These are phyloP conservation scores for Leptonema lineaticorne DNA, from an alignment of 1,140 invertebrate genomes.

Conservation along the genomic window DNA sequence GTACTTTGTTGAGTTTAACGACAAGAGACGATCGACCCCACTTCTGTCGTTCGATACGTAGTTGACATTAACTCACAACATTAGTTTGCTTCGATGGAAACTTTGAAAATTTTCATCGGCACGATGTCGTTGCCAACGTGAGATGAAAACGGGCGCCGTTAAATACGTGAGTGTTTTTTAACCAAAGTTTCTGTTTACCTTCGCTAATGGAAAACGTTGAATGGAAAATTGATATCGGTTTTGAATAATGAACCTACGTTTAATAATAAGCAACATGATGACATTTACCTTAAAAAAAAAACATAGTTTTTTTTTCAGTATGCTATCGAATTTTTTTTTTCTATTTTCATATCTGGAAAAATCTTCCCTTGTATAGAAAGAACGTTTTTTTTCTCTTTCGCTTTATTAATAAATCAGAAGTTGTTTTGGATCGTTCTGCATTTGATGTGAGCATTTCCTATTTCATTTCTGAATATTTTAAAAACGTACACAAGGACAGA, in stretches of 20 bases:
- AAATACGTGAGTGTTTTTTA: constrained; percentile 29
- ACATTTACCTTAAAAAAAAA: too few relatives aligned
- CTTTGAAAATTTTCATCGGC: constrained; percentile 5
- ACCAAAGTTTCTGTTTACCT: constrained; percentile 23
- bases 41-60: background rate
- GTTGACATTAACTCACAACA: background rate
- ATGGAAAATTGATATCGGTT: constrained; percentile 21
- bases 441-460: too few relatives aligned
- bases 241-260: constrained; percentile 1
- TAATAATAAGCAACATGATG: background rate
- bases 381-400: too few relatives aligned
- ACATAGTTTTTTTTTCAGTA: too few relatives aligned
- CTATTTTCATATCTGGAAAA: too few relatives aligned
- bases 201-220: constrained; percentile 24
- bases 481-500: background rate
- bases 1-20: too few relatives aligned
- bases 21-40: too few relatives aligned
- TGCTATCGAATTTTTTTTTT: too few relatives aligned
- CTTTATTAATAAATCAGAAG: too few relatives aligned
- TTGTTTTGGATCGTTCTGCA: too few relatives aligned
- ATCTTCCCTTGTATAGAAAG: too few relatives aligned
- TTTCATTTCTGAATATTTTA: background rate
- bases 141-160: background rate
- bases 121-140: background rate
- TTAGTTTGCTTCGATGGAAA: background rate